phyloP scores from a whole-genome alignment of 1,140 invertebrate genomes.

The Lamellibrachia luymesi region DNA sequence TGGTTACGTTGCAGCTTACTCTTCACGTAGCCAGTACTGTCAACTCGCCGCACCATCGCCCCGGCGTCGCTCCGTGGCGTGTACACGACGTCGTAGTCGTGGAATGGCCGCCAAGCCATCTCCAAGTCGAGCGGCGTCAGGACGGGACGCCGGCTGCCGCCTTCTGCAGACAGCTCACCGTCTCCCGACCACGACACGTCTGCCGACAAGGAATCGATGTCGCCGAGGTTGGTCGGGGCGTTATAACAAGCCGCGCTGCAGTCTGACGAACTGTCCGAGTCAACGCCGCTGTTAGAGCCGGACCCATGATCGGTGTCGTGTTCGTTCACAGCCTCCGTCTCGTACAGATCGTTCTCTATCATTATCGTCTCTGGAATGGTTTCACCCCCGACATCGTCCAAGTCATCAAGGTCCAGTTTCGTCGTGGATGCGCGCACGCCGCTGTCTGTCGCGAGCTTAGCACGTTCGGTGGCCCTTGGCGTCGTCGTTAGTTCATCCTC shows the following conservation, averaged over 20 bases:
- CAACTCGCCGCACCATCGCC: not conserved
- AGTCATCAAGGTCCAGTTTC: not conserved
- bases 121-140: not conserved
- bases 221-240: no score
- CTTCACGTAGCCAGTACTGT: conserved; percentile 4
- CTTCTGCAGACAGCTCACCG: not conserved
- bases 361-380: not conserved
- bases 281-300: not conserved
- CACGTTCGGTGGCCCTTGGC: not conserved
- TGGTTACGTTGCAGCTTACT: not conserved
- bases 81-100: conserved; percentile 9
- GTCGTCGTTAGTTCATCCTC: not conserved
- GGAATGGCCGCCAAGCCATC: not conserved
- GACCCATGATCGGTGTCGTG: not conserved
- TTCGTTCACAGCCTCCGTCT: not conserved
- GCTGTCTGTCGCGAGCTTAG: not conserved
- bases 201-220: not conserved
- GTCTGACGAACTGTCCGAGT: not conserved
- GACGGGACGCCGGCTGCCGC: not conserved
- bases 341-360: not conserved
- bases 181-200: not conserved
- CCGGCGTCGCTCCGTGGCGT: conserved; percentile 9
- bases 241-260: not conserved
- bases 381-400: not conserved
- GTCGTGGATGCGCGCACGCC: no score